Evolutionary conservation across 92 coral and sea anemone genomes (phyloP).

Genomic region (Paramuricea clavata): DNA sequence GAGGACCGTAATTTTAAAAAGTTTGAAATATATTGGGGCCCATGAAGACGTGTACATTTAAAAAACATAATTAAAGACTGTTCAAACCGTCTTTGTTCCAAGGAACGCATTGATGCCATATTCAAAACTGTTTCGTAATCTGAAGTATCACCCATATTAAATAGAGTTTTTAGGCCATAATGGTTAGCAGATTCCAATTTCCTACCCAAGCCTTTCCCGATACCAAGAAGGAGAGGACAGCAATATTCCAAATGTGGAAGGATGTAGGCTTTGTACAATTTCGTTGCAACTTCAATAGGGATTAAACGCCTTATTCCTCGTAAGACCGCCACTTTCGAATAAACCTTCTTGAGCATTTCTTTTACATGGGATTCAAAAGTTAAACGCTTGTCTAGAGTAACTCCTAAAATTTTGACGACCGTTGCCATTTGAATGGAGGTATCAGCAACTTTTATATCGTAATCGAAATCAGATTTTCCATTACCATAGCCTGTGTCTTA

Average conservation of each 20-base stretch:
- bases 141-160: constrained; percentile 1
- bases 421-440: constrained; percentile 38
- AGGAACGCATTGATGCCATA: neutral
- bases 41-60: neutral
- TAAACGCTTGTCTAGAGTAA: constrained; percentile 48
- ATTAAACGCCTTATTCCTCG: neutral
- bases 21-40: neutral
- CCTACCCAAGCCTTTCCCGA: constrained; percentile 15
- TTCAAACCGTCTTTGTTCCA: neutral
- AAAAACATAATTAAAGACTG: neutral
- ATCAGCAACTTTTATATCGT: neutral
- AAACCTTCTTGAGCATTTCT: neutral
- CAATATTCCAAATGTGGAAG: constrained; percentile 29
- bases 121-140: neutral
- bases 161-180: constrained; percentile 2
- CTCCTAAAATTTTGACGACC: constrained; percentile 20
- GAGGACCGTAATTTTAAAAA: neutral
- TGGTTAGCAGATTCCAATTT: constrained; percentile 37
- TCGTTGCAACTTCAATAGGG: neutral
- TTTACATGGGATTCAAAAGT: constrained; percentile 39
- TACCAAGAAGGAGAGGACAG: constrained; percentile 32
- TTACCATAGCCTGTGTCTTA: constrained; percentile 71
- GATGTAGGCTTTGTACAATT: neutral
- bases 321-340: neutral
- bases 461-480: constrained; percentile 39